Conservation (phyloP, 2,888 invertebrate species). For the Keiferia lycopersicella region DNA sequence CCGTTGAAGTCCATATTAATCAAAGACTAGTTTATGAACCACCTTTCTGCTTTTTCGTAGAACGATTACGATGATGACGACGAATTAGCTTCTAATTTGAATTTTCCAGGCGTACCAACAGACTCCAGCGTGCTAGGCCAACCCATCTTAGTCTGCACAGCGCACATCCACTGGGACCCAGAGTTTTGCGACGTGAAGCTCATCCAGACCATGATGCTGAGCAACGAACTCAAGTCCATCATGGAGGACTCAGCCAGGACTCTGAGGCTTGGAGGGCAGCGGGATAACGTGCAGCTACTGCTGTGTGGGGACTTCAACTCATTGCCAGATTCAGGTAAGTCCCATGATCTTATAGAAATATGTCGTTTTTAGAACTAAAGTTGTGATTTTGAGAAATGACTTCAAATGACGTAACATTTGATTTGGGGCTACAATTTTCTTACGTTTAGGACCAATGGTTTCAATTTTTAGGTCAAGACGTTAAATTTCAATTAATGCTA, state of each 20-base stretch:
- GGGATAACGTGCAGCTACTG: constrained; percentile 93
- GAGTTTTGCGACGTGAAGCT: constrained; percentile 99
- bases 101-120: constrained; percentile 82
- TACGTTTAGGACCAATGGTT: no score
- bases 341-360: no score
- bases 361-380: no score
- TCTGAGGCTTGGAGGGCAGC: constrained; percentile 86
- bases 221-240: constrained; percentile 94
- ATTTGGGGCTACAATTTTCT: no score
- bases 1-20: no score
- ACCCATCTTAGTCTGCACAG: constrained; percentile 97
- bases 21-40: no score
- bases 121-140: constrained; percentile 90
- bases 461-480: no score
- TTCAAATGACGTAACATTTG: no score
- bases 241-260: constrained; percentile 92
- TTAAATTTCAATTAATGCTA: no score
- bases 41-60: no score
- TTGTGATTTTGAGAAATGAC: no score
- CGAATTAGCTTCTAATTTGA: constrained; percentile 7
- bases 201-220: constrained; percentile 99
- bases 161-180: constrained; percentile 99
- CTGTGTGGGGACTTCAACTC: constrained; percentile 99
- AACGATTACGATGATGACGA: background rate
- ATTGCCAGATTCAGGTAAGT: constrained; percentile 94